Conservation (phyloP, 2,113 vertebrate genomes). For the Plotosus lineatus region DNA sequence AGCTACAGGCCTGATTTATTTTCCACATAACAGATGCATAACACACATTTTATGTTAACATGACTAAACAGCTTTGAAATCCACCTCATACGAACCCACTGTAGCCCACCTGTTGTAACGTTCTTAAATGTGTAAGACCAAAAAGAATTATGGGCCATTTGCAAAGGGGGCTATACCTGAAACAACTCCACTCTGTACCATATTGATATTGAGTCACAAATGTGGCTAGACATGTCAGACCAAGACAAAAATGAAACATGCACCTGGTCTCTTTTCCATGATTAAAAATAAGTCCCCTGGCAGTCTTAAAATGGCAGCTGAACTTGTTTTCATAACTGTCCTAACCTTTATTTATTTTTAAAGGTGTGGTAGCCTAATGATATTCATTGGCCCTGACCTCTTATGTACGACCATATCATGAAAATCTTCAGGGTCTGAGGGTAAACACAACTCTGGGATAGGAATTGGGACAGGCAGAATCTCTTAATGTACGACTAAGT, state of each 20-base stretch:
- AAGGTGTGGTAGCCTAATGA: neutral
- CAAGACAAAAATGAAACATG: neutral
- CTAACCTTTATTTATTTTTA: neutral
- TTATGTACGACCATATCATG: neutral
- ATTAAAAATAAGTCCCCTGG: neutral
- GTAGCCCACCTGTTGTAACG: no score
- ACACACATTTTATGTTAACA: no score
- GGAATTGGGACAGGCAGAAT: neutral
- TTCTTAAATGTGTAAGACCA: no score
- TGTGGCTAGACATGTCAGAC: neutral
- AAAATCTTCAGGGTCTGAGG: neutral
- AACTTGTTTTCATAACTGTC: neutral
- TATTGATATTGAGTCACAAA: neutral
- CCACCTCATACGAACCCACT: no score
- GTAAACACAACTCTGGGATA: neutral
- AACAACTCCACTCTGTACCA: neutral
- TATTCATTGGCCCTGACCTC: neutral
- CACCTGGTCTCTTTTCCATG: neutral
- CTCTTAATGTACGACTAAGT: conserved; percentile 9
- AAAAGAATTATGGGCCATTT: no score
- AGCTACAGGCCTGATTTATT: no score
- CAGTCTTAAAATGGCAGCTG: neutral
- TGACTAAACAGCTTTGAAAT: no score
- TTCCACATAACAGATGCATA: no score
- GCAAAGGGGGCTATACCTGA: no score